Evolutionary conservation across 2,888 invertebrate species (phyloP), one percentile per base, ranked within the genome.

Genomic region (Sclerodermus sp.): DNA sequence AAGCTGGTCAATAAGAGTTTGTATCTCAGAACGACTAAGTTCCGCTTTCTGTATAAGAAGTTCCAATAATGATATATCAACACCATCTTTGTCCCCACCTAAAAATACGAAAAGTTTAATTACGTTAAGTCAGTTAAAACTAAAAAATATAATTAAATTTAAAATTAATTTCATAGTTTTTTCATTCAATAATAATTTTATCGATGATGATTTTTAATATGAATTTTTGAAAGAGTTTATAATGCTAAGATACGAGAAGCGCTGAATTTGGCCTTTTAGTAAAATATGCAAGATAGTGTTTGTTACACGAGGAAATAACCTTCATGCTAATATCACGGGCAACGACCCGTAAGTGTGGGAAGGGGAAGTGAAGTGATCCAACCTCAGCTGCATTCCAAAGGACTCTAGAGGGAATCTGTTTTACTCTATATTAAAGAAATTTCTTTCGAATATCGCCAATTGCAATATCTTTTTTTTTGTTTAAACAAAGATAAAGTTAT

Each of bases 1-100:
- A 66, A 96, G 83, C 60, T 90, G 87, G 78, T 96, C 93, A 64
- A 94, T 93, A 49, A 95, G 84, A 62, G 89, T 86, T 81, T 95
- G 95, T 62, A 93, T 89, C 80, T 96, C 95, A 50, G 85, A 87
- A 64, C 91, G 90, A 58, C 90, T 90, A 42, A 96, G 83, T 62
- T 89, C 87, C 55, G 93, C 89, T 65, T 88, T 88, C 62, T 88
- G 87, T 54, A 95, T 87, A 42, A 90, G 83, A 30, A 88, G 85
- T 74, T 88, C 85, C 56, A 91, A 71, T 60, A 89, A 82, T 47
- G 85, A 85, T 18, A 88, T 86, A 55, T 85, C 87, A 62, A 89
- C 82, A 42, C 85, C 88, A 68, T 88, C 87, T 66, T 84, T 83
- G 64, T 87, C 87, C 43, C 85, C 85, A 17, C 87, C 87, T 84